phyloP scores from a whole-genome alignment of 1,140 invertebrate genomes.

The Augochlora pura region DNA sequence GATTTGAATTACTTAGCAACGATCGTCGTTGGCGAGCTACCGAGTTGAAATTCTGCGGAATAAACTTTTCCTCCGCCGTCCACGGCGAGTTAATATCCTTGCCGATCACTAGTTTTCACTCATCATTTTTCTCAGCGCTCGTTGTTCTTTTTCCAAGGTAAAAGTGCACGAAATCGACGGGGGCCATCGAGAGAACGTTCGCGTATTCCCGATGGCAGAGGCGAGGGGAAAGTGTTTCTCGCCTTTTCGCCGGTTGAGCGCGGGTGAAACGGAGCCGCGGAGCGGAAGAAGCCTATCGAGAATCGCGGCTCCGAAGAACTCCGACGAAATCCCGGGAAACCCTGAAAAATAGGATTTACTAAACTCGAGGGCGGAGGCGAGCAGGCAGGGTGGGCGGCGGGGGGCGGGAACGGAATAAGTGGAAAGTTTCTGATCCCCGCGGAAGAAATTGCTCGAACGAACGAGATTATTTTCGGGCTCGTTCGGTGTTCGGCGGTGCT shows the following conservation, averaged over 20 bases:
- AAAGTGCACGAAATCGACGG: no score
- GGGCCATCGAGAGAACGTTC: no score
- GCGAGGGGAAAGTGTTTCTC: neutral
- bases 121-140: no score
- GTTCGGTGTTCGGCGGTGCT: neutral
- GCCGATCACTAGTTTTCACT: no score
- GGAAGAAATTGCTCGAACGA: slow-evolving; percentile 13
- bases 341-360: slow-evolving; percentile 14
- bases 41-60: no score
- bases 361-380: neutral
- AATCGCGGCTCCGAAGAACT: neutral
- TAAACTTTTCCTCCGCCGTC: no score
- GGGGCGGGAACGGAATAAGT: slow-evolving; percentile 6
- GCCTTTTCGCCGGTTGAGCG: neutral
- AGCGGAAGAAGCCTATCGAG: slow-evolving; percentile 18
- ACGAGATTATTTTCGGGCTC: slow-evolving; percentile 13
- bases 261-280: neutral
- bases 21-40: no score
- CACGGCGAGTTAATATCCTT: no score
- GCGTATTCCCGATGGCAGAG: neutral
- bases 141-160: no score
- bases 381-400: no score
- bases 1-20: no score
- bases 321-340: neutral
- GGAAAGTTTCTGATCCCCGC: slow-evolving; percentile 9